Base-by-base conservation (phyloP, 2,797 vertebrate genomes). In the Hydrophis major region DNA sequence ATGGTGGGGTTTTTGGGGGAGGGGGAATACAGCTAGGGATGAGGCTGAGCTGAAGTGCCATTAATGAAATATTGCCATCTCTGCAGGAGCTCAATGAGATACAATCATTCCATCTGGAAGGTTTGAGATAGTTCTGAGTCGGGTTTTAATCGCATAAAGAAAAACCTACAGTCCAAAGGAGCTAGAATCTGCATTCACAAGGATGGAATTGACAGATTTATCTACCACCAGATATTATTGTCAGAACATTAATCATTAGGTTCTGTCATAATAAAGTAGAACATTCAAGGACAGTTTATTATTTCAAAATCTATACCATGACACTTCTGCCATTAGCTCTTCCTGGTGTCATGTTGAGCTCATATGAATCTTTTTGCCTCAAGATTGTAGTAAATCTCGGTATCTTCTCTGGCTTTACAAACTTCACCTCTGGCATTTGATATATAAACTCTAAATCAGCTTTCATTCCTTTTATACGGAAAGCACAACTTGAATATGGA, bases 71-170 rank as follows among this genome's bases (percentile, higher is more conserved):
- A 93, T 91, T 60, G 47, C 86, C 89, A 42, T 88, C 92, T 88
- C 92, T 91, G 86, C 78, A 59, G 92, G 92, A 93, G 89, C 60
- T 37, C 92, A 93, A 55, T 61, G 92, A 93, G 92, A 93, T 42
- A 87, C n/a, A 93, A 91, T 91, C 66, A 6, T 66, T 91, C 89
- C 92, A 93, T 93, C 92, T 93, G 92, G 89, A 91, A n/a, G 63
- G 61, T 59, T 56, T 2, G 28, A 14, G 63, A 42, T 60, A n/a
- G 89, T 10, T 69, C 61, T 4, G 28, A 53, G 83, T 11, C 37
- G 27, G 25, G 16, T 86, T 57, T 57, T 37, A 14, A 47, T 2
- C 11, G 25, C 60, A 87, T 27, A 42, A n/a, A 25, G 18, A n/a
- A 66, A 66, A 88, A 42, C 47, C 47, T 42, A 61, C 25, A 57